A percentile compares a stretch with the other conserved stretches of the same genome.
Evolutionary conservation across 2,113 vertebrate species (phyloP).

Genomic region (Noturus placidus): DNA sequence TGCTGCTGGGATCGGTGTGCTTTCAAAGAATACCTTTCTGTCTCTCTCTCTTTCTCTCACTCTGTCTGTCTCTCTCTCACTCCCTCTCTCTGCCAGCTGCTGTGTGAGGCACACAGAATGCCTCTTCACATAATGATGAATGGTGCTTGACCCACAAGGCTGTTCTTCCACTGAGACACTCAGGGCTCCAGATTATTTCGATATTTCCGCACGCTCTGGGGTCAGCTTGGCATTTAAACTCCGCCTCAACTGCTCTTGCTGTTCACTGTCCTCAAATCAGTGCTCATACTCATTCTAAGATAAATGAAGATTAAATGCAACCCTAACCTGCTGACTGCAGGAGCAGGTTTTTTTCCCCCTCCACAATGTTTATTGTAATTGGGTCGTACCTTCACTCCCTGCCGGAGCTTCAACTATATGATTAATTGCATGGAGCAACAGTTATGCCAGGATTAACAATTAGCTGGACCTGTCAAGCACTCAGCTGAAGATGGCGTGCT

Average conservation of each 20-base stretch:
- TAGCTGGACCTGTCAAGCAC: conserved; percentile 90
- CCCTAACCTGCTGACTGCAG: conserved; percentile 73
- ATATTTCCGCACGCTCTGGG: conserved; percentile 59
- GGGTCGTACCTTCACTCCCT: conserved; percentile 46
- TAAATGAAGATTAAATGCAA: conserved; percentile 80
- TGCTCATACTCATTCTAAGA: conserved; percentile 70
- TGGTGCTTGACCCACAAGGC: conserved; percentile 89
- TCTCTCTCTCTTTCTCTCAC: conserved; percentile 56
- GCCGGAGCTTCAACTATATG: conserved; percentile 86
- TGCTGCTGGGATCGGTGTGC: conserved; percentile 72
- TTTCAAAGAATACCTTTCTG: conserved; percentile 82
- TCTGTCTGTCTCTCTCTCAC: conserved; percentile 65
- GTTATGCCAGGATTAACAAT: conserved; percentile 92
- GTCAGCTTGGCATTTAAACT: conserved; percentile 37
- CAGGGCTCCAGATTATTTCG: conserved; percentile 76
- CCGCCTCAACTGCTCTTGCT: neutral
- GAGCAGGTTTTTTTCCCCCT: conserved; percentile 54
- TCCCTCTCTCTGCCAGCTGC: conserved; percentile 78
- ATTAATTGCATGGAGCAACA: conserved; percentile 94
- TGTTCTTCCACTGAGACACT: conserved; percentile 78
- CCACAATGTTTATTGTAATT: conserved; percentile 71
- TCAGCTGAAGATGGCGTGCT: conserved; percentile 87
- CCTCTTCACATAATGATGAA: conserved; percentile 97
- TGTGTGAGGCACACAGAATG: conserved; percentile 86
- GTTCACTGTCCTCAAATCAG: conserved; percentile 65